Evolutionary conservation across 2,888 invertebrate genomes (phyloP), one percentile per base, ranked within the genome.

Genomic region (Standfussiana lucernea): DNA sequence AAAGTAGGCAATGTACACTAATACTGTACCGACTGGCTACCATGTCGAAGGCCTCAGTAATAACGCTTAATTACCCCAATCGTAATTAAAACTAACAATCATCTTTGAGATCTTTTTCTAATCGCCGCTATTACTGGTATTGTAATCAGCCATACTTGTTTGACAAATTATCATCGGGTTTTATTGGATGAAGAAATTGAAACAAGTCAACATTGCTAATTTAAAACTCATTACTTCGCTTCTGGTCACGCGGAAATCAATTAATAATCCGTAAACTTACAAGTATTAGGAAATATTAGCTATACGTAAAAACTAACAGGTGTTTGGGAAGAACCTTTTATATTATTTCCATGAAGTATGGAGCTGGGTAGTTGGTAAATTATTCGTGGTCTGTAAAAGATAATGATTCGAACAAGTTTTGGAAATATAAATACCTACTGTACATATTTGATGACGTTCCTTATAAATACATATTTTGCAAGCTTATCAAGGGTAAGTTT

Each of bases 141-240:
- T 86, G 79, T 77, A 88, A 87, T 88, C 83, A 87, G 88, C 68
- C 40, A 59, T 79, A 84, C 85, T 86, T 88, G 86, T 86, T 88
- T 87, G 85, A 88, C 87, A 88, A 87, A 87, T 88, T 86, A 86
- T 82, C 83, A 70, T 86, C 72, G 81, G 71, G 82, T 86, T 85
- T 87, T 85, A 83, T 86, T 78, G 28, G 79, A 81, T 81, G 82
- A 80, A 83, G 80, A 88, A 87, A 87, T 88, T 88, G 77, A 88
- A 84, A 86, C 84, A 87, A 82, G 74, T 77, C 79, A 50, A 86
- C 80, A 87, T 79, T 64, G 82, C 75, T 86, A 64, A 87, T 87
- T 87, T 86, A 87, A 84, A 87, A 86, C 86, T 85, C 86, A 87
- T 77, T 87, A 87, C 84, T 64, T 82, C 42, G 82, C 79, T 84